Evolutionary conservation across 92 coral and sea anemone species (phyloP).

Genomic region (Bergia sp.): DNA sequence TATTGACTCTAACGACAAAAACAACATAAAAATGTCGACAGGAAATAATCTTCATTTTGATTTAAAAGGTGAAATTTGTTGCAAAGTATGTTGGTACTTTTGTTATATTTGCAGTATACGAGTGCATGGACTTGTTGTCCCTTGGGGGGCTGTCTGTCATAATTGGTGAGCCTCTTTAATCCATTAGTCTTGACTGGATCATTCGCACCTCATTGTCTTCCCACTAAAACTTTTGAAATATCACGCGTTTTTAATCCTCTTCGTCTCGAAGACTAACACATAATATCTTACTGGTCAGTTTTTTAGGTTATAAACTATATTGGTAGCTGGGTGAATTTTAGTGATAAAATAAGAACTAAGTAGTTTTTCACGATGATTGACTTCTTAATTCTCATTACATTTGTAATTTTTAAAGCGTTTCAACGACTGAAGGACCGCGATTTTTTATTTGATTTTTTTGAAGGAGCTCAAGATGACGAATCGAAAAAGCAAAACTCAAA

Average conservation of each 20-base stretch:
- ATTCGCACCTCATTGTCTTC: conserved; percentile 41
- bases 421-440: too few relatives aligned
- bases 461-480: too few relatives aligned
- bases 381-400: neutral
- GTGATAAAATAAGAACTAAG: neutral
- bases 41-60: neutral
- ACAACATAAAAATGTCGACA: neutral
- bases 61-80: conserved; percentile 16
- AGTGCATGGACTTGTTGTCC: conserved; percentile 15
- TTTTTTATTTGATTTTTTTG: too few relatives aligned
- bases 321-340: neutral
- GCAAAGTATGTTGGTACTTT: neutral
- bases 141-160: conserved; percentile 44
- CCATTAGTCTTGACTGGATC: conserved; percentile 25
- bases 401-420: too few relatives aligned
- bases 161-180: conserved; percentile 47
- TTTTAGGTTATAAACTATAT: neutral
- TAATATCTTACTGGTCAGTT: neutral
- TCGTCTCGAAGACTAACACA: neutral
- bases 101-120: neutral
- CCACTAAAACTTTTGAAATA: neutral
- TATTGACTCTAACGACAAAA: conserved; percentile 7
- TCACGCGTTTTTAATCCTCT: neutral
- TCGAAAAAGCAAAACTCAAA: too few relatives aligned
- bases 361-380: neutral